Percentiles rank a stretch among this genome's conserved stretches.
phyloP scores from a whole-genome alignment of 2,888 invertebrate genomes.

The Xanthorhoe spadicearia region DNA sequence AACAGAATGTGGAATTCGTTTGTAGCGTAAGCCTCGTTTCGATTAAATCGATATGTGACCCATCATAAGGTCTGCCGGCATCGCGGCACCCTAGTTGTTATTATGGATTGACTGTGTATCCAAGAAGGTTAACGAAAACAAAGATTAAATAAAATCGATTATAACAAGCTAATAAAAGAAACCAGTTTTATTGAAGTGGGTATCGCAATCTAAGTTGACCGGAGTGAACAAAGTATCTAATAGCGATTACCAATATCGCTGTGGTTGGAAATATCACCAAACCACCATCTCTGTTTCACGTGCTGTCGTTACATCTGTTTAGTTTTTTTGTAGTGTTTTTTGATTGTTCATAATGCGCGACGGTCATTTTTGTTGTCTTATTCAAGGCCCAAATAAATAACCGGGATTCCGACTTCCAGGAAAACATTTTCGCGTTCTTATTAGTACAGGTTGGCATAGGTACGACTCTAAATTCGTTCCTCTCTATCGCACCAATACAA shows the following conservation, averaged over 20 bases:
- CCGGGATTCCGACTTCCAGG: background rate
- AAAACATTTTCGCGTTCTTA: slow-evolving; percentile 17
- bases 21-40: background rate
- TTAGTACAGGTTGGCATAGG: too few relatives aligned
- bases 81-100: background rate
- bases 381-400: background rate
- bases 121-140: background rate
- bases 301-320: too few relatives aligned
- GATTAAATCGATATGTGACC: slow-evolving; percentile 9
- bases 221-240: too few relatives aligned
- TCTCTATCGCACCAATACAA: slow-evolving; percentile 24
- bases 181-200: background rate
- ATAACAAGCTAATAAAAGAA: background rate
- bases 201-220: too few relatives aligned
- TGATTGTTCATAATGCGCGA: too few relatives aligned
- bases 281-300: too few relatives aligned
- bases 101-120: background rate
- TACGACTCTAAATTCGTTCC: slow-evolving; percentile 6
- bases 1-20: too few relatives aligned
- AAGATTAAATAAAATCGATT: background rate
- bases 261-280: too few relatives aligned
- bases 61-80: slow-evolving; percentile 1
- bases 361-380: too few relatives aligned
- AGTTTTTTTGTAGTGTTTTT: too few relatives aligned
- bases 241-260: too few relatives aligned